Percentiles rank a stretch among this genome's conserved stretches.
These are phyloP conservation scores for Euzophera pinguis DNA, from an alignment of 2,888 invertebrate genomes.

Conservation along the genomic window DNA sequence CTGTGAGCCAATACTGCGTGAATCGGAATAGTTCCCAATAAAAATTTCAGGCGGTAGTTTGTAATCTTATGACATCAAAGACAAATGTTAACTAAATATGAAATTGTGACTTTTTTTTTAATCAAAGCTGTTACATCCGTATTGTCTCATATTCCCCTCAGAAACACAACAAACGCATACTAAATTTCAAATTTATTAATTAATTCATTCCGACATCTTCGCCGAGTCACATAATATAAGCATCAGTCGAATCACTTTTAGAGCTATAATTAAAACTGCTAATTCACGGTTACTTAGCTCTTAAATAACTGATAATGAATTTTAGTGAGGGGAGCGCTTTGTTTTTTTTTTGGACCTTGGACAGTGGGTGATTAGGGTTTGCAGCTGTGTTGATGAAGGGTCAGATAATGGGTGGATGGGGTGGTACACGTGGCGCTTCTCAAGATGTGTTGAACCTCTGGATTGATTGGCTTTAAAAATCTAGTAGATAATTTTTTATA, in stretches of 20 bases:
- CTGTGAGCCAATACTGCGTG: no score
- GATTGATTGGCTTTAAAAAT: no score
- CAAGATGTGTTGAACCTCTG: neutral
- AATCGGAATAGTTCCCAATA: no score
- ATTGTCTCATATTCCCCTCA: no score
- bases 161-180: no score
- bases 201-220: neutral
- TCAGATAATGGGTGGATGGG: neutral
- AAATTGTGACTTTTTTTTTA: no score
- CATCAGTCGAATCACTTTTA: neutral
- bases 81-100: no score
- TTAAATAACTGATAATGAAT: conserved; percentile 7
- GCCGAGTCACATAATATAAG: neutral
- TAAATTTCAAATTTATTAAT: neutral
- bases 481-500: no score
- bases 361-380: conserved; percentile 4
- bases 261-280: conserved; percentile 14
- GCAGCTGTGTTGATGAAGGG: conserved; percentile 10
- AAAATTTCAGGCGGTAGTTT: no score
- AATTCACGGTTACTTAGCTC: conserved; percentile 14
- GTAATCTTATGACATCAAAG: no score
- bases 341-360: conserved; percentile 2
- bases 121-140: no score
- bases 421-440: neutral
- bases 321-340: neutral